Conservation (phyloP, 2,797 vertebrate genomes). For the Luscinia megarhynchos region DNA sequence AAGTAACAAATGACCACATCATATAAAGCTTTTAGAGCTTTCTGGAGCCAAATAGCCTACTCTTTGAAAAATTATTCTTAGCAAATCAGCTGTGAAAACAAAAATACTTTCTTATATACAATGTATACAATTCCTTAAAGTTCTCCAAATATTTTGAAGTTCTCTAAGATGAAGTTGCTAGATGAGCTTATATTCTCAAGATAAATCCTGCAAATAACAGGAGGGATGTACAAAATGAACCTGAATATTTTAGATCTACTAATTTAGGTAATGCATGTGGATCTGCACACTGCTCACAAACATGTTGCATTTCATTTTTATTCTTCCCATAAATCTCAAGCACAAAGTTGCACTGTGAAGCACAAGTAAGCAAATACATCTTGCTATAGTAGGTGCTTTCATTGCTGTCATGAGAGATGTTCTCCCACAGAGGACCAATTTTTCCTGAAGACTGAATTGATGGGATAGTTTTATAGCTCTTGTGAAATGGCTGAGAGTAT, state of each 20-base stretch:
- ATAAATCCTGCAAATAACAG: background rate
- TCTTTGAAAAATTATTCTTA: background rate
- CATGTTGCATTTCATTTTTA: conserved; percentile 50
- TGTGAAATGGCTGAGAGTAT: conserved; percentile 21
- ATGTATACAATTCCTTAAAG: background rate
- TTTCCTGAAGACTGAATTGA: conserved; percentile 30
- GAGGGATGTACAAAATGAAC: background rate
- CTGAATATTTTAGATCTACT: conserved; percentile 30
- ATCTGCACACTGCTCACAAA: conserved; percentile 31
- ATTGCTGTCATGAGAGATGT: background rate
- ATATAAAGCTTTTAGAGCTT: background rate
- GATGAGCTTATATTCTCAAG: background rate
- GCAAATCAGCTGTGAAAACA: background rate
- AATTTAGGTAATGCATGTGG: conserved; percentile 14
- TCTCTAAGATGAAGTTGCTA: background rate
- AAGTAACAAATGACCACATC: background rate
- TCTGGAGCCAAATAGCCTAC: background rate
- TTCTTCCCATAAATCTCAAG: conserved; percentile 26
- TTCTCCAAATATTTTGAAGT: background rate
- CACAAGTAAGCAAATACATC: conserved; percentile 53
- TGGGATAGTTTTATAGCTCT: conserved; percentile 29
- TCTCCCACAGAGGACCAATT: conserved; percentile 51
- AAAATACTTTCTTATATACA: background rate
- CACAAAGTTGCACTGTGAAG: conserved; percentile 30
- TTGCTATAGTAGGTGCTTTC: conserved; percentile 19